Percentiles rank a stretch among this genome's conserved stretches.
phyloP scores from a whole-genome alignment of 2,888 invertebrate genomes.

The Ischnura elegans region DNA sequence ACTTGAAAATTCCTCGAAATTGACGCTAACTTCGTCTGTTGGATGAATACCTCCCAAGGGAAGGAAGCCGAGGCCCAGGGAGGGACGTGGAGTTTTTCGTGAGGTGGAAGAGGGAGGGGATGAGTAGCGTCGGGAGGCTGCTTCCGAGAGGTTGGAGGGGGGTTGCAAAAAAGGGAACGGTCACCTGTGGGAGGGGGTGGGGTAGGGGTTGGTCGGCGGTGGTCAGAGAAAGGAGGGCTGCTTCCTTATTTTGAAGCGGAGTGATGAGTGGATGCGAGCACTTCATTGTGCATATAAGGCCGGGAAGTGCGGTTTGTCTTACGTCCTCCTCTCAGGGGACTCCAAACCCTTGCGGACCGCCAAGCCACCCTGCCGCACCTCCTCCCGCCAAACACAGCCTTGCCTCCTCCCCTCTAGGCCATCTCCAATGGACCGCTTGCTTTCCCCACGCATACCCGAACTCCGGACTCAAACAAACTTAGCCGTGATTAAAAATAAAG shows the following conservation, averaged over 20 bases:
- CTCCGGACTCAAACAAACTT: too few species aligned
- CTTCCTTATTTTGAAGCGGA: slow-evolving; percentile 64
- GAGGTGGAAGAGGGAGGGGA: neutral
- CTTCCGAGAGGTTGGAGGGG: neutral
- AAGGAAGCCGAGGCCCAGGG: neutral
- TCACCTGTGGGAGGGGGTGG: neutral
- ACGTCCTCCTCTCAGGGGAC: neutral
- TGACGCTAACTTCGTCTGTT: too few species aligned
- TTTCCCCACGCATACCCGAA: too few species aligned
- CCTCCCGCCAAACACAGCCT: neutral
- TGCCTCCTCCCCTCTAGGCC: neutral
- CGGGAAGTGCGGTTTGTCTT: slow-evolving; percentile 46
- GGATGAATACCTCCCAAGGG: too few species aligned
- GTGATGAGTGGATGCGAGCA: slow-evolving; percentile 56
- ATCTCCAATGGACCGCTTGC: too few species aligned
- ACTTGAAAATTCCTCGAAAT: too few species aligned
- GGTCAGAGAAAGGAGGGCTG: slow-evolving; percentile 20
- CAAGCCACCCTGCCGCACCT: neutral
- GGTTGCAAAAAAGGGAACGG: slow-evolving; percentile 27
- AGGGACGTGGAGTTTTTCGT: neutral
- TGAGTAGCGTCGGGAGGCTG: too few species aligned
- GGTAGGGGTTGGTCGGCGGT: neutral
- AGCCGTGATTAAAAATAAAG: too few species aligned
- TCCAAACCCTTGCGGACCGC: neutral
- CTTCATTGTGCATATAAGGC: slow-evolving; percentile 67